These are phyloP conservation scores for Paracanthobrama guichenoti DNA, from an alignment of 2,113 vertebrate genomes.

Conservation along the genomic window DNA sequence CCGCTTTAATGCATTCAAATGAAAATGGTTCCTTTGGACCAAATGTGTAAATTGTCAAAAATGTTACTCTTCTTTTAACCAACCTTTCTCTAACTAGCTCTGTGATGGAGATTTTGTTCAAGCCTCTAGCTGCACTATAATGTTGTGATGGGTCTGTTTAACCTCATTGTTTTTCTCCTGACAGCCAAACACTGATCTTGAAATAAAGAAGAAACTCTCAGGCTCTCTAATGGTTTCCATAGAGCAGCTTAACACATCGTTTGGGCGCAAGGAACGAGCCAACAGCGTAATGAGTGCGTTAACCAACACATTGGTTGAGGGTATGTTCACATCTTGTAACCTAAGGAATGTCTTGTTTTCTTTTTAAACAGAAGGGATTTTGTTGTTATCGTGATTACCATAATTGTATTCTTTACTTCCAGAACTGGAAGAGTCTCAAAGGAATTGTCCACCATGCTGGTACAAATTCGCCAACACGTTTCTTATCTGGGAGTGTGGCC, in stretches of 20 bases:
- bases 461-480: slow-evolving; percentile 94
- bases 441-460: slow-evolving; percentile 97
- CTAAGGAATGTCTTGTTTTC: not conserved
- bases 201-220: slow-evolving; percentile 93
- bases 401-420: slow-evolving; percentile 28
- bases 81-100: slow-evolving; percentile 10
- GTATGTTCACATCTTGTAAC: slow-evolving; percentile 66
- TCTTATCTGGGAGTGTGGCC: slow-evolving; percentile 97
- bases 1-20: slow-evolving; percentile 60
- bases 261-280: slow-evolving; percentile 89
- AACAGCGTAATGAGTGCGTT: slow-evolving; percentile 94
- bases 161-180: slow-evolving; percentile 63
- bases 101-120: slow-evolving; percentile 13
- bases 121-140: not conserved
- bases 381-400: not conserved
- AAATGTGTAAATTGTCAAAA: not conserved
- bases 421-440: slow-evolving; percentile 98
- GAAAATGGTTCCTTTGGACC: slow-evolving; percentile 18
- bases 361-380: not conserved
- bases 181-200: slow-evolving; percentile 89
- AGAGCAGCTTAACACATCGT: slow-evolving; percentile 93
- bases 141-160: slow-evolving; percentile 36
- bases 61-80: not conserved
- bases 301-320: slow-evolving; percentile 95
- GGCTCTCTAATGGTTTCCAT: slow-evolving; percentile 95